Evolutionary conservation across 1,140 invertebrate genomes (phyloP), one percentile per base, ranked within the genome.

Genomic region (Nylanderia fulva): DNA sequence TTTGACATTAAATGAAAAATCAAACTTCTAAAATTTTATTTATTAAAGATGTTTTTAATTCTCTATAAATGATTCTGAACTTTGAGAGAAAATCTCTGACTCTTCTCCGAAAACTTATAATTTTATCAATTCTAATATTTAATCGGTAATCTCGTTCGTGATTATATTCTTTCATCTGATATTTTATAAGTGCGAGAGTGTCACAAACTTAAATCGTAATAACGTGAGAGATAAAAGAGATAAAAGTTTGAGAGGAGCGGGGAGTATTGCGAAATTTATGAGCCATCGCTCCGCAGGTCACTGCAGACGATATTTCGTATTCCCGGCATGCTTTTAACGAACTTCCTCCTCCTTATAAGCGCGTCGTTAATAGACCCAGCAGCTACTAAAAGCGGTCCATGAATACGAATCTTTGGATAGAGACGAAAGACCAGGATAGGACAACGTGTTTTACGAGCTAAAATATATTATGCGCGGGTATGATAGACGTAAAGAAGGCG

Each of bases 331-430:
- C 83, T 85, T 84, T 84, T 86, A 75, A 84, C 69, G 68, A 74
- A 84, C 68, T 75, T 84, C 68, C 68, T 61, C 45, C 42, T 84
- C 84, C 61, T 85, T 85, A 85, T 85, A 85, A 85, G 84, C 84
- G 66, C 52, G 75, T 80, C 75, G 69, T 80, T 80, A 85, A 80
- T 85, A 85, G 54, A 80, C 56, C 48, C 48, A 68, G 75, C 63
- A 80, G 45, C 75, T 80, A 80, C 61, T 68, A 80, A 80, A 80
- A 85, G 66, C 52, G 75, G 64, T 39, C 76, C 58, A 80, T 80
- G 76, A 85, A 85, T 80, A 85, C 76, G 61, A 85, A 86, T 83
- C 69, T 75, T 86, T 72, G 68, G 79, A 72, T 84, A 83, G 66
- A 83, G 77, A 72, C 42, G 45, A 72, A 56, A 63, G 56, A 63